Evolutionary conservation across 2,113 vertebrate genomes (phyloP), one percentile per base, ranked within the genome.

Genomic region (Melospiza melodia): DNA sequence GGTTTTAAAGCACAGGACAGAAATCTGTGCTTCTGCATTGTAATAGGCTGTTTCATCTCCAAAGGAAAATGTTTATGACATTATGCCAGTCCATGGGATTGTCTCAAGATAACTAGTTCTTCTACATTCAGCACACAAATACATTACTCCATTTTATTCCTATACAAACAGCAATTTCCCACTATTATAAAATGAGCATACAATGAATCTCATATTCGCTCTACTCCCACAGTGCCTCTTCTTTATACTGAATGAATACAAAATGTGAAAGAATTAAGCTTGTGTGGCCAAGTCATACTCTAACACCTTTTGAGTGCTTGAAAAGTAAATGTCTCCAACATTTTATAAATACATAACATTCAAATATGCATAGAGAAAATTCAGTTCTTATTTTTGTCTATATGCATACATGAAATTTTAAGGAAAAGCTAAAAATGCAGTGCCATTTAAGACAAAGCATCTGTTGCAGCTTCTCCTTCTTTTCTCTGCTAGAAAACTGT

Each of bases 91-190:
- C 84, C 91, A 82, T 43, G 46, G 54, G 62, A 91, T 66, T 76
- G 61, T 91, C 78, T 91, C 77, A 66, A 71, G 84, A 76, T 76
- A 95, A 94, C 94, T 54, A 89, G 62, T 66, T 91, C 69, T 75
- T 87, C 77, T 85, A n/a, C 77, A 91, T 82, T 92, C 95, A 89
- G 81, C 87, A 93, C 88, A 91, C 68, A 94, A 66, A 84, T 73
- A n/a, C 15, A 87, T 93, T 80, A 84, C 21, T 87, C 62, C 30
- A 63, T 87, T 95, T 91, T 93, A 85, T 85, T 96, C 52, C 54
- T 93, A 91, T 49, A 89, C 43, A 89, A 97, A 95, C 75, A 96
- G 44, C 41, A 84, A 94, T 91, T 95, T 91, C 58, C 71, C 63
- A 55, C 52, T 79, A 87, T 91, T 84, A 84, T 20, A 74, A 72